phyloP scores from a whole-genome alignment of 92 coral and sea anemone species.

The Zoanthus sociatus region DNA sequence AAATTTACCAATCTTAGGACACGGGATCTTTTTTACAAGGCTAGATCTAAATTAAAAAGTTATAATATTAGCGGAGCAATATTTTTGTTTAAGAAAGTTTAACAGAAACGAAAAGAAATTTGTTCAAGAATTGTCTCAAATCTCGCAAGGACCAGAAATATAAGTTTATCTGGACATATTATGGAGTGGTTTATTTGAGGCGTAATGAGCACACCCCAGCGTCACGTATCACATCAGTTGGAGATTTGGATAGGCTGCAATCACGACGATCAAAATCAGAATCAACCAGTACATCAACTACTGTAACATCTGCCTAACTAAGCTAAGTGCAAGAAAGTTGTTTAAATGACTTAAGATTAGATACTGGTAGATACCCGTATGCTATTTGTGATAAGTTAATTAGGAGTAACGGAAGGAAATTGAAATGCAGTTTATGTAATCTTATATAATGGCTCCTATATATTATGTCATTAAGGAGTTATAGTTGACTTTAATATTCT shows the following conservation, averaged over 20 bases:
- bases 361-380: background rate
- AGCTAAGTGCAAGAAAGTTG: slow-evolving; percentile 46
- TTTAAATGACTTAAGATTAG: background rate
- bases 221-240: background rate
- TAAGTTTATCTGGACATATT: background rate
- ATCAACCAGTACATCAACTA: background rate
- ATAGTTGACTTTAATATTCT: too few relatives aligned
- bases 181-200: slow-evolving; percentile 12
- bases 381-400: slow-evolving; percentile 42
- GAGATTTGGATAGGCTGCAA: background rate
- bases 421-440: slow-evolving; percentile 39
- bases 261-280: background rate
- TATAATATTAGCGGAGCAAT: background rate
- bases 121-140: background rate
- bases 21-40: too few relatives aligned
- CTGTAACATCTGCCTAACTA: slow-evolving; percentile 15
- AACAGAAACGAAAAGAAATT: too few relatives aligned
- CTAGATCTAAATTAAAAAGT: too few relatives aligned
- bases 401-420: slow-evolving; percentile 60
- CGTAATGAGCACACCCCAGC: background rate
- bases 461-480: too few relatives aligned
- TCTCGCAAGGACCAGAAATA: background rate
- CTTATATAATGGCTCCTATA: background rate
- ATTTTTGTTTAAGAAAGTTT: too few relatives aligned
- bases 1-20: too few relatives aligned